Evolutionary conservation across 2,888 invertebrate species (phyloP), one percentile per base, ranked within the genome.

Genomic region (Phalangium opilio): DNA sequence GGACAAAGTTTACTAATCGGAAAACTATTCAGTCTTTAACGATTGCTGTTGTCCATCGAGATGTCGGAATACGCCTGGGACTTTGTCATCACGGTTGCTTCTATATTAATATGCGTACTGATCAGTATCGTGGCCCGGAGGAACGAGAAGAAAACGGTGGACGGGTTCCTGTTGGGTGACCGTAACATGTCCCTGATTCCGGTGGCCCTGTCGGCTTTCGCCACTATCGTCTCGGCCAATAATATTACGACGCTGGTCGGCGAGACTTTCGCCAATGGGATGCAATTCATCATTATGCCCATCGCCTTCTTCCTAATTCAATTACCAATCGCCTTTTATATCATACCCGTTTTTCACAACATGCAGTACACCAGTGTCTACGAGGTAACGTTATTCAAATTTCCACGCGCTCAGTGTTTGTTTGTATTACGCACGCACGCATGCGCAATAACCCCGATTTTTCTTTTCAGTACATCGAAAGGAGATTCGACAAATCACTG

Each of bases 351-450:
- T 39, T 87, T 89, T 65, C 85, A 81, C 63, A 77, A 79, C 53
- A 69, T 86, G 3, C 79, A 82, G 64, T 77, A 78, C 51, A 79
- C 83, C 15, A 86, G 85, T 63, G 83, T 84, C 45, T 91, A 87
- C 63, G 85, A 89, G 75, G 79, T 79, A 27, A 27, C 8, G 27
- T 27, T 27, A 27, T 27, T 27, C 5, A 27, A 27, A 27, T 4
- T 7, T 8, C n/a, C n/a, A n/a, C n/a, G n/a, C n/a, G n/a, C n/a
- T n/a, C n/a, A n/a, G n/a, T n/a, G n/a, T n/a, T n/a, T 33, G 41
- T 19, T 41, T 40, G 38, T 17, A 18, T 43, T n/a, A n/a, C n/a
- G n/a, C n/a, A n/a, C n/a, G n/a, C n/a, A n/a, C n/a, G n/a, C n/a
- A n/a, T n/a, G n/a, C n/a, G n/a, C n/a, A n/a, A n/a, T n/a, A n/a